A percentile compares a stretch with the other conserved stretches of the same genome.
phyloP scores from a whole-genome alignment of 2,888 invertebrate genomes.

The Eilema griseolum region DNA sequence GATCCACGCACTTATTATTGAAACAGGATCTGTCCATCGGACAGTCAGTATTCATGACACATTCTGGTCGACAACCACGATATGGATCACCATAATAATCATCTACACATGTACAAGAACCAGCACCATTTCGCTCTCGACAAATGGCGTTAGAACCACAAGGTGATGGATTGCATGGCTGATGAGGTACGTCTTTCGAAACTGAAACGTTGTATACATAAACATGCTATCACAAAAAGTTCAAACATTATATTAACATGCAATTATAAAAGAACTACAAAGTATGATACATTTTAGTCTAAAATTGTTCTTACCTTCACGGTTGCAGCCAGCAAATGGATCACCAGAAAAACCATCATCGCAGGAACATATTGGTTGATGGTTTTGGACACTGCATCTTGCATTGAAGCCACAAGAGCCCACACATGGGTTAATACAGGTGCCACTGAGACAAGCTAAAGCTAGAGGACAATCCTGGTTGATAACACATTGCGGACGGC shows the following conservation, averaged over 20 bases:
- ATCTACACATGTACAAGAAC: slow-evolving; percentile 91
- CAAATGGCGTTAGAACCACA: slow-evolving; percentile 94
- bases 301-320: slow-evolving; percentile 80
- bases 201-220: slow-evolving; percentile 74
- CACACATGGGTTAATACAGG: slow-evolving; percentile 92
- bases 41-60: slow-evolving; percentile 92
- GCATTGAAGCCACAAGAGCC: slow-evolving; percentile 93
- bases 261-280: slow-evolving; percentile 37
- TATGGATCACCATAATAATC: slow-evolving; percentile 93
- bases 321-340: slow-evolving; percentile 92
- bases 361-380: slow-evolving; percentile 92
- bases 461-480: slow-evolving; percentile 92
- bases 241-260: slow-evolving; percentile 44
- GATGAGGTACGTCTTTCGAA: slow-evolving; percentile 87
- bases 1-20: slow-evolving; percentile 92
- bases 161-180: slow-evolving; percentile 92
- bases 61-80: slow-evolving; percentile 93
- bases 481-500: slow-evolving; percentile 92
- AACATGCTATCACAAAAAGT: slow-evolving; percentile 54
- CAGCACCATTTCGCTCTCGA: slow-evolving; percentile 91
- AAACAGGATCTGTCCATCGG: slow-evolving; percentile 90
- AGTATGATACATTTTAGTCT: background rate
- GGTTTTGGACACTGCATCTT: slow-evolving; percentile 91
- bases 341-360: slow-evolving; percentile 92
- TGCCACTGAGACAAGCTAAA: slow-evolving; percentile 90